These are phyloP conservation scores for Pocota personata DNA, from an alignment of 2,888 invertebrate species.

Conservation along the genomic window DNA sequence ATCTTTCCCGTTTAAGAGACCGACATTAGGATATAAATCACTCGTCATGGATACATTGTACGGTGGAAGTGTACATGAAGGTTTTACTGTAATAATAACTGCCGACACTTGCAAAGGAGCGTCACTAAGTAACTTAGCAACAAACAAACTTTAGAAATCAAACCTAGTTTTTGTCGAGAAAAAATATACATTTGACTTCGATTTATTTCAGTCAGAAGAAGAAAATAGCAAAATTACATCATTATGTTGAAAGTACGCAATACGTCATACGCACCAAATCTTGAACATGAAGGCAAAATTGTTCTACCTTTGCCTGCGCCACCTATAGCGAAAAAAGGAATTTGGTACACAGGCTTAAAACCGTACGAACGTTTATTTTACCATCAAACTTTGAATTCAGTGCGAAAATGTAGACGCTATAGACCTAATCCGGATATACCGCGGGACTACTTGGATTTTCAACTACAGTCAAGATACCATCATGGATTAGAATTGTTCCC, in stretches of 20 bases:
- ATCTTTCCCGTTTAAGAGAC: too few relatives aligned
- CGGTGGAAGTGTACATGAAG: too few relatives aligned
- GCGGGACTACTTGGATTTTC: constrained; percentile 88
- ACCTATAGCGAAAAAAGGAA: constrained; percentile 73
- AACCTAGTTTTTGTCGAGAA: not conserved
- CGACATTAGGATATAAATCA: too few relatives aligned
- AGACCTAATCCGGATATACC: constrained; percentile 82
- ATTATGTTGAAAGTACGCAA: constrained; percentile 77
- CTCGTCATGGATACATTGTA: too few relatives aligned
- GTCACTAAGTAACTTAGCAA: constrained; percentile 1
- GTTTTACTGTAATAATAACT: too few relatives aligned
- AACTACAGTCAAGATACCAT: constrained; percentile 87
- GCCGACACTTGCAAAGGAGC: too few relatives aligned
- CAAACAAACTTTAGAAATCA: not conserved
- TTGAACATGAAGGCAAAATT: constrained; percentile 83
- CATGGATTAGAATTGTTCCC: constrained; percentile 87
- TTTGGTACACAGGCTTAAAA: constrained; percentile 80
- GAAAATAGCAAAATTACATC: not conserved
- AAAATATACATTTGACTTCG: not conserved
- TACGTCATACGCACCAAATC: constrained; percentile 80
- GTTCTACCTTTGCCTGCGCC: constrained; percentile 80
- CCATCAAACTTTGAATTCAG: constrained; percentile 84
- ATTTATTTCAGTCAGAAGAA: not conserved
- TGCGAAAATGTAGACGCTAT: constrained; percentile 83
- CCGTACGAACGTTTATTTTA: constrained; percentile 83